Evolutionary conservation across 2,797 vertebrate species (phyloP).

Genomic region (Fistularia commersonii): DNA sequence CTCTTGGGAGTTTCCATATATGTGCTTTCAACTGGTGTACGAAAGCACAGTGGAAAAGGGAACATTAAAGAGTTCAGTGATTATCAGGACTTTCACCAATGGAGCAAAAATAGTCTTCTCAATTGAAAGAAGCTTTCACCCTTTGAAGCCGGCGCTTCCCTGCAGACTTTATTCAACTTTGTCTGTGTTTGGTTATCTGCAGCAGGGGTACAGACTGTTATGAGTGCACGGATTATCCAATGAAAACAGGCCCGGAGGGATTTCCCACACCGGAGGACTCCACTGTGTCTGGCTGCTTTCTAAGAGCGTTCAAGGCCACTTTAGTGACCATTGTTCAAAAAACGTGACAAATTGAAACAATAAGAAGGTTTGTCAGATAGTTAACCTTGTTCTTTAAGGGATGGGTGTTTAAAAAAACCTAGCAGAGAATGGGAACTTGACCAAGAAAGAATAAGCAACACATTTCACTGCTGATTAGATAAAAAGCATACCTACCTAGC

Average conservation of each 20-base stretch:
- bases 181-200: constrained; percentile 65
- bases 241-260: constrained; percentile 57
- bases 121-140: constrained; percentile 40
- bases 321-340: constrained; percentile 1
- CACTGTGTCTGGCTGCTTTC: constrained; percentile 17
- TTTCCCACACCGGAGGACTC: constrained; percentile 56
- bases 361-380: no score
- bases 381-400: background rate
- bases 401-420: background rate
- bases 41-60: constrained; percentile 4
- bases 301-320: constrained; percentile 3
- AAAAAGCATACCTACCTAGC: constrained; percentile 79
- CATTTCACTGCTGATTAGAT: background rate
- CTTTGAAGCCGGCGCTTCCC: constrained; percentile 18
- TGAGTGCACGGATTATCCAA: constrained; percentile 57
- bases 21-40: constrained; percentile 6
- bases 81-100: constrained; percentile 18
- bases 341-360: background rate
- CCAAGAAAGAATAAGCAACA: background rate
- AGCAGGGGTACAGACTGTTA: constrained; percentile 40
- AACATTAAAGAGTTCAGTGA: constrained; percentile 16
- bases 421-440: background rate
- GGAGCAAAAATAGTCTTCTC: constrained; percentile 38
- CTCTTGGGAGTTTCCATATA: constrained; percentile 11
- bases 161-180: constrained; percentile 42